phyloP scores from a whole-genome alignment of 2,113 vertebrate species.

The Plecturocebus donacophilus region DNA sequence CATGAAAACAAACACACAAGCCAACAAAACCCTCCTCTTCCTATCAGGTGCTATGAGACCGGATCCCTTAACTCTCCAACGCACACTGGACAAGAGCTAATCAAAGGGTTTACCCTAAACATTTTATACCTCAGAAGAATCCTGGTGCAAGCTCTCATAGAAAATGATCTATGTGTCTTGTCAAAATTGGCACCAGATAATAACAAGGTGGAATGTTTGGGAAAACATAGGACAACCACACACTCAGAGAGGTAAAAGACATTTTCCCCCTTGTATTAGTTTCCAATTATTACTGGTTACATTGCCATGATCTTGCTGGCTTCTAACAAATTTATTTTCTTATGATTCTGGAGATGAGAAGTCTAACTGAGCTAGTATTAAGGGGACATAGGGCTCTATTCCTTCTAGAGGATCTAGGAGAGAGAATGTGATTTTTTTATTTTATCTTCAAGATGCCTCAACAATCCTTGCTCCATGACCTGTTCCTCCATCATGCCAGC shows the following conservation, averaged over 20 bases:
- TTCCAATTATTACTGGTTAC: background rate
- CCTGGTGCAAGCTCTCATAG: too few species aligned
- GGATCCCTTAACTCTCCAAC: too few species aligned
- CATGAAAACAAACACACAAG: too few species aligned
- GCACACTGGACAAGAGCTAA: too few species aligned
- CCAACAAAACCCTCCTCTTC: too few species aligned
- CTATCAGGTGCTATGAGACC: too few species aligned
- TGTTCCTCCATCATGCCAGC: background rate
- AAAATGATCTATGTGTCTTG: too few species aligned
- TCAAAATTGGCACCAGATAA: too few species aligned
- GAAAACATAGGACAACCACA: background rate
- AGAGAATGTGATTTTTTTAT: background rate
- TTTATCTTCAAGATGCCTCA: background rate
- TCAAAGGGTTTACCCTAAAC: too few species aligned
- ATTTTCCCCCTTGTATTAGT: background rate
- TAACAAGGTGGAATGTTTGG: too few species aligned
- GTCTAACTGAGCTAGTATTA: background rate
- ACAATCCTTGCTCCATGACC: background rate
- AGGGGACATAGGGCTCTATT: background rate
- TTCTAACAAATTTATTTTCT: background rate
- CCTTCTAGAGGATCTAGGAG: too few species aligned
- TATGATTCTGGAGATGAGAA: background rate
- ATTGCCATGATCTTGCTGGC: background rate
- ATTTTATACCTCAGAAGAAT: too few species aligned
- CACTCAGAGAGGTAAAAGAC: background rate